Base-by-base conservation (phyloP, 2,888 invertebrate species). In the Drosophila monieri region DNA sequence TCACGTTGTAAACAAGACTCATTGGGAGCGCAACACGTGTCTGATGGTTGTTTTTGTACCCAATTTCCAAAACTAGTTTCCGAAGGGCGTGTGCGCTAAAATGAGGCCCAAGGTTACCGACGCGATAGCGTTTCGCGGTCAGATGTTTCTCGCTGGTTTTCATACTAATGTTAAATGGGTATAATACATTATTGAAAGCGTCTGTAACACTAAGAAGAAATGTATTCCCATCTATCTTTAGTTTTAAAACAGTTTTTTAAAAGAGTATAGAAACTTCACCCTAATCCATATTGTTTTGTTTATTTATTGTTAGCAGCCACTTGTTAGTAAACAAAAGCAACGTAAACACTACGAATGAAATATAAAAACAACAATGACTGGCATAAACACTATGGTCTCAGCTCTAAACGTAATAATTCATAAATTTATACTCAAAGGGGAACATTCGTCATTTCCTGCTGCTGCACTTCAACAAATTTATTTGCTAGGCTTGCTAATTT, bases 21-120 rank as follows among this genome's bases (percentile, higher is more conserved):
- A n/a, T n/a, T 67, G 48, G 27, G 78, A 85, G 85, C 75, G 78
- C 75, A 73, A 79, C 85, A 85, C 81, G 81, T 81, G 85, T 74
- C 48, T 55, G 39, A 68, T 18, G 18, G 18, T 18, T 18, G 18
- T 35, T 58, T 59, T 32, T 32, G 18, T n/a, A 6, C 35, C 35
- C 35, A n/a, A 56, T 32, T 47, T 44, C 46, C 35, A n/a, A 35
- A 35, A 35, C 35, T 74, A 76, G 85, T 81, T 81, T 71, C 32
- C 23, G 55, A 73, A 58, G 70, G 74, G 55, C 76, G 73, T 62
- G 57, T 59, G 35, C 47, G 59, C 64, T 52, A 61, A 79, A 76
- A 73, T 60, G 77, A 55, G 65, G 76, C 71, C 48, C 80, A 83
- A 73, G 80, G 80, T 61, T 35, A 39, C 23, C 2, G 6, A 75